Conservation (phyloP, 2,888 invertebrate species). For the Melanotus villosus region DNA sequence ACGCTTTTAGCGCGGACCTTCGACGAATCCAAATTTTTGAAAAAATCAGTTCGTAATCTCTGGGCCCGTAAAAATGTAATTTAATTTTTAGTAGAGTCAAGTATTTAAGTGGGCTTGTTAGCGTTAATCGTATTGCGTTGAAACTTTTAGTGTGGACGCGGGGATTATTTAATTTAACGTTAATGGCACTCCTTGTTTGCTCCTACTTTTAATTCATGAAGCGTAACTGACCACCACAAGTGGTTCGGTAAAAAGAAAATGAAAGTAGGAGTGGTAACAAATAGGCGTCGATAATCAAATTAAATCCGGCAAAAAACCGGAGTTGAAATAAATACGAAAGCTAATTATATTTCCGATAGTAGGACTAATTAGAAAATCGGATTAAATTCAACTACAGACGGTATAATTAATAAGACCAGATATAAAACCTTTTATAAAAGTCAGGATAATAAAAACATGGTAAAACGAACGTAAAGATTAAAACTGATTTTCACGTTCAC, state of each 20-base stretch:
- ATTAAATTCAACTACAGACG: constrained; percentile 28
- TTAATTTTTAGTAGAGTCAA: too few species aligned
- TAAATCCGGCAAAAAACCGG: neutral
- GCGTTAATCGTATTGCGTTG: neutral
- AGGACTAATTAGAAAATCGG: constrained; percentile 28
- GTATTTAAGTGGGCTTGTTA: too few species aligned
- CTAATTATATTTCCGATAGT: constrained; percentile 32
- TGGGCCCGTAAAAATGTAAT: too few species aligned
- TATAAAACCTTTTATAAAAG: constrained; percentile 36
- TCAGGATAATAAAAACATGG: constrained; percentile 34
- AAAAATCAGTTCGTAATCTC: too few species aligned
- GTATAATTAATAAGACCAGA: constrained; percentile 33
- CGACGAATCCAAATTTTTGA: too few species aligned
- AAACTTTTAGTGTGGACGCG: neutral
- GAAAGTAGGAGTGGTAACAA: constrained; percentile 9
- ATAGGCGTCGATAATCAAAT: constrained; percentile 11
- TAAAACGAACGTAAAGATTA: constrained; percentile 38
- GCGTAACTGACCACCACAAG: constrained; percentile 18
- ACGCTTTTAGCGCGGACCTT: too few species aligned
- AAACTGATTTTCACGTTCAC: constrained; percentile 31
- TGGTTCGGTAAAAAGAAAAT: constrained; percentile 3
- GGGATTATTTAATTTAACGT: constrained; percentile 4
- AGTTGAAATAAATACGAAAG: constrained; percentile 20
- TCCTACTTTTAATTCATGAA: constrained; percentile 19
- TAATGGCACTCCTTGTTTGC: neutral